Base-by-base conservation (phyloP, 2,113 vertebrate species). In the Glaucidium brasilianum region DNA sequence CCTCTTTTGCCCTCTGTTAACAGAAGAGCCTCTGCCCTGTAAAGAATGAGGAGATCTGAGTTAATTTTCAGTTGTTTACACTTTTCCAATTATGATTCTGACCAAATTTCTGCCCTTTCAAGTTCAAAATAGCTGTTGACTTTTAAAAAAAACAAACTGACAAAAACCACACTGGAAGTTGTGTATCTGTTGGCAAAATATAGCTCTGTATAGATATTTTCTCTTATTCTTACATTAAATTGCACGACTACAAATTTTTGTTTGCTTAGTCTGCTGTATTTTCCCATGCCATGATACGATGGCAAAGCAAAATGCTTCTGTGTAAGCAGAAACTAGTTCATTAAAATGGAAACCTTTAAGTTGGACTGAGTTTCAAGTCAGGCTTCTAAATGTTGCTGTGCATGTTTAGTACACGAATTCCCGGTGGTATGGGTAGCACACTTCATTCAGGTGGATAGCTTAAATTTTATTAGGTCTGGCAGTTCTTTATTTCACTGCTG, bases 401-500 rank as follows among this genome's bases (percentile, higher is more conserved):
- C 64, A 41, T 75, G 77, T 89, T 84, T 88, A 7, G 20, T 59
- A 26, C 19, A 21, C 9, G 39, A 29, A 1, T 59, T 94, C 84
- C 86, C 1, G 0, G 12, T 34, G 56, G 37, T 49, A 21, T 3
- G 10, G 55, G 77, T 71, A 75, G 91, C 73, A 26, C 35, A 21
- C 71, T 92, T 64, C 64, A 29, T 84, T 90, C 88, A 43, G 15
- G 72, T 78, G 56, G 59, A 62, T 47, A 90, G 71, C 77, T 96
- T 85, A 85, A 83, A 85, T 84, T 92, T 87, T 95, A 96, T 94
- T 90, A 96, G 85, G 47, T 77, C 91, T 96, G 96, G 85, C 93
- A 97, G 90, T 92, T 97, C 95, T 95, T 97, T 92, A 93, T 95
- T 96, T 95, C 90, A 49, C 41, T 55, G 66, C 92, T 97, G 95